Percentiles rank a stretch among this genome's conserved stretches.
phyloP scores from a whole-genome alignment of 23 tunicate genomes.

The Aplidium turbinatum region DNA sequence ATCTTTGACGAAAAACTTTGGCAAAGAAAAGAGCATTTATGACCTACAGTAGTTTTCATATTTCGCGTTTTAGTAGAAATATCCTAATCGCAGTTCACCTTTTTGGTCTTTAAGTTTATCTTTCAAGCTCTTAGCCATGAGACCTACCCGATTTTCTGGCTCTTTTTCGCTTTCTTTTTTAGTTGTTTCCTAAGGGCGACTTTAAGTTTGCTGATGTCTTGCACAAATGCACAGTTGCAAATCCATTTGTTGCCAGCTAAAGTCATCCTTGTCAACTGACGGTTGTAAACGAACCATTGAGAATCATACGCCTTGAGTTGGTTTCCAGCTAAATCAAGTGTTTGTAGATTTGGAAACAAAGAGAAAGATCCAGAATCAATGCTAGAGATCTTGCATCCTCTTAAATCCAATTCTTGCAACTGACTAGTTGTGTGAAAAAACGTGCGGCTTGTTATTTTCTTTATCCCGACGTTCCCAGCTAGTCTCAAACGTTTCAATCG shows the following conservation, averaged over 20 bases:
- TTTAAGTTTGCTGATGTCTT: background rate
- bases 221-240: constrained; percentile 32
- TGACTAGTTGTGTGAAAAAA: constrained; percentile 34
- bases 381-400: constrained; percentile 22
- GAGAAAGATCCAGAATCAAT: constrained; percentile 50
- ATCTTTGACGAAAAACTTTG: no score
- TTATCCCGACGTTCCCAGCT: constrained; percentile 43
- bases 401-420: constrained; percentile 29
- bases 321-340: constrained; percentile 40
- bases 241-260: constrained; percentile 49
- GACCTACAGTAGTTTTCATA: no score
- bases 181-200: no score
- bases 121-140: no score
- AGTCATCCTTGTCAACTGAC: constrained; percentile 18
- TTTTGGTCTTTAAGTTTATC: no score
- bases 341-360: constrained; percentile 32
- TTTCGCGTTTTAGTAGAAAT: no score
- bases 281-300: constrained; percentile 43
- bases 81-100: no score
- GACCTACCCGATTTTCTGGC: no score
- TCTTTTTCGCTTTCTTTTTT: no score
- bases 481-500: constrained; percentile 33
- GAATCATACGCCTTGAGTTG: constrained; percentile 11
- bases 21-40: no score
- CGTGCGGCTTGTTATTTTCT: constrained; percentile 21